Evolutionary conservation across 2,888 invertebrate species (phyloP).

Genomic region (Cremastinae sp.): DNA sequence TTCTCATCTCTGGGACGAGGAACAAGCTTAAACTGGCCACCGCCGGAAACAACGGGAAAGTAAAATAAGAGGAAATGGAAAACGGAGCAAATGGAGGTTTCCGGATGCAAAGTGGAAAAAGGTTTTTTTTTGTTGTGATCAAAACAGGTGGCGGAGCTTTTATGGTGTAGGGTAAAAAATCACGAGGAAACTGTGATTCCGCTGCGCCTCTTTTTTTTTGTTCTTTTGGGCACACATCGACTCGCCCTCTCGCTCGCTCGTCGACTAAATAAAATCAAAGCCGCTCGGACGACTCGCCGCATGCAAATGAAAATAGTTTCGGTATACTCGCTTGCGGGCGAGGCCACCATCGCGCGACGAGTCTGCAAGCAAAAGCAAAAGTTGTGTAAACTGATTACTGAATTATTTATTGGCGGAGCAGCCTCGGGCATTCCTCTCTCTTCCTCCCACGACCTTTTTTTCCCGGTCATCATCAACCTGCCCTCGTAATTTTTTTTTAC

Average conservation of each 20-base stretch:
- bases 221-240: not conserved
- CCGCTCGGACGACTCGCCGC: slow-evolving; percentile 62
- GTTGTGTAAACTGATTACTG: slow-evolving; percentile 75
- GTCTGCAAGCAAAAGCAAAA: slow-evolving; percentile 63
- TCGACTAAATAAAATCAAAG: slow-evolving; percentile 71
- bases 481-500: slow-evolving; percentile 6
- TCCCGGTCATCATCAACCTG: slow-evolving; percentile 25
- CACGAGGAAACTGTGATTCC: slow-evolving; percentile 38
- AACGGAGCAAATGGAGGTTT: slow-evolving; percentile 1
- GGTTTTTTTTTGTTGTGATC: slow-evolving; percentile 63
- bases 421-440: slow-evolving; percentile 23
- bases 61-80: slow-evolving; percentile 31
- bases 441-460: not conserved
- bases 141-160: slow-evolving; percentile 66
- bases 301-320: slow-evolving; percentile 71
- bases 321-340: slow-evolving; percentile 40
- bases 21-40: slow-evolving; percentile 51
- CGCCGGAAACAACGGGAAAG: slow-evolving; percentile 28
- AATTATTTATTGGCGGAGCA: slow-evolving; percentile 71
- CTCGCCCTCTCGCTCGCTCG: slow-evolving; percentile 7
- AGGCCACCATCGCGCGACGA: slow-evolving; percentile 3
- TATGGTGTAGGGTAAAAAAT: slow-evolving; percentile 22
- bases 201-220: slow-evolving; percentile 3
- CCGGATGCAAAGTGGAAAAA: slow-evolving; percentile 14
- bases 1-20: slow-evolving; percentile 6